phyloP scores from a whole-genome alignment of 2,113 vertebrate species.

The Labeo catla region DNA sequence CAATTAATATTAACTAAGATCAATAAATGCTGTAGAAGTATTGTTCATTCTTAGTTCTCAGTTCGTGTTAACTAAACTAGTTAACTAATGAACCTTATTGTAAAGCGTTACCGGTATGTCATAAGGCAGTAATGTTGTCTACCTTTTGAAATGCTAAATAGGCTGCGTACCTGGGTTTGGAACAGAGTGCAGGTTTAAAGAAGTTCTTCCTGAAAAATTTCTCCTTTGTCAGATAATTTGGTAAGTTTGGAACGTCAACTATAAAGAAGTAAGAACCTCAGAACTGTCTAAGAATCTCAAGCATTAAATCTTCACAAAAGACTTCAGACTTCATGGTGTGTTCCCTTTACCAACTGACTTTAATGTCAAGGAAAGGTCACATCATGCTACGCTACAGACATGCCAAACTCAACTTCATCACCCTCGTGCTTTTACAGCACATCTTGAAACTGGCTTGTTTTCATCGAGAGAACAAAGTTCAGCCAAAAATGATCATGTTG shows the following conservation, averaged over 20 bases:
- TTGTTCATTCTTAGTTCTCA: no score
- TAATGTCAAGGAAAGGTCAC: constrained; percentile 14
- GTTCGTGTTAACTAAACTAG: no score
- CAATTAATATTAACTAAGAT: no score
- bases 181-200: no score
- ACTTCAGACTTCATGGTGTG: constrained; percentile 9
- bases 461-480: constrained; percentile 21
- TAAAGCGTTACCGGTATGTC: no score
- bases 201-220: background rate
- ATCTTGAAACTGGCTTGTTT: constrained; percentile 28
- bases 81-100: no score
- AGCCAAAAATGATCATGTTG: constrained; percentile 7
- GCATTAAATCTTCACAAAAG: constrained; percentile 11
- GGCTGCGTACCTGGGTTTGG: no score
- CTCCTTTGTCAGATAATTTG: background rate
- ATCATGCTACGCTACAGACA: background rate
- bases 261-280: background rate
- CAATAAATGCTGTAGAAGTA: no score
- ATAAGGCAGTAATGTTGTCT: no score
- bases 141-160: no score
- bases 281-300: background rate
- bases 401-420: constrained; percentile 27
- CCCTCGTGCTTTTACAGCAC: constrained; percentile 4
- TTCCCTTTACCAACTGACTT: background rate
- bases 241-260: background rate